A percentile compares a stretch with the other conserved stretches of the same genome.
phyloP scores from a whole-genome alignment of 2,797 vertebrate genomes.

The Acanthurus tractus region DNA sequence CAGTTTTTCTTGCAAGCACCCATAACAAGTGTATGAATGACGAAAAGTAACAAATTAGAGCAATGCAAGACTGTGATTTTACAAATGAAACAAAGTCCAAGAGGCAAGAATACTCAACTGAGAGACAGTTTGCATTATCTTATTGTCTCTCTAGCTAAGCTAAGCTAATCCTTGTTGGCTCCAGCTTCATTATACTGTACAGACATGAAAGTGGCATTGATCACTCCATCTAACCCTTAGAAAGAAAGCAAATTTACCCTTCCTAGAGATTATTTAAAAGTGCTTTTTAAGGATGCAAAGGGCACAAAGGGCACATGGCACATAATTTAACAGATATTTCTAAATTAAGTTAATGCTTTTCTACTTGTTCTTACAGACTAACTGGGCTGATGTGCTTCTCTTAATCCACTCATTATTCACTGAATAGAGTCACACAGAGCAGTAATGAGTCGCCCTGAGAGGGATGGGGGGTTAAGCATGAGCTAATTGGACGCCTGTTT shows the following conservation, averaged over 20 bases:
- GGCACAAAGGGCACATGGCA: slow-evolving; percentile 1
- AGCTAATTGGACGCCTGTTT: slow-evolving; percentile 1
- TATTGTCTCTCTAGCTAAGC: background rate
- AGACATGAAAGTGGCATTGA: background rate
- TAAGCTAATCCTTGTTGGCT: background rate
- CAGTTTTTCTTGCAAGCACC: no score
- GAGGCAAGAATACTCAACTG: background rate
- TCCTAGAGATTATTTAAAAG: background rate
- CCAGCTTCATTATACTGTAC: background rate
- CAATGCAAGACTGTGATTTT: no score
- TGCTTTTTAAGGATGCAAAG: background rate
- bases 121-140: no score
- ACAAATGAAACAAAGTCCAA: no score
- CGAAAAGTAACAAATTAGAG: no score
- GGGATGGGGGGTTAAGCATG: background rate
- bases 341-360: slow-evolving; percentile 5
- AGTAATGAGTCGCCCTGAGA: slow-evolving; percentile 42
- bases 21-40: no score
- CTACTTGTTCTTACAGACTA: slow-evolving; percentile 9
- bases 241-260: no score
- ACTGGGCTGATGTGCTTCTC: slow-evolving; percentile 31
- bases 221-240: background rate
- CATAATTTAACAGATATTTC: slow-evolving; percentile 32
- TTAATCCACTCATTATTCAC: slow-evolving; percentile 48
- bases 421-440: slow-evolving; percentile 9